A percentile compares a stretch with the other conserved stretches of the same genome.
Evolutionary conservation across 1,140 invertebrate genomes (phyloP).

Genomic region (Wiebesia pumilae): DNA sequence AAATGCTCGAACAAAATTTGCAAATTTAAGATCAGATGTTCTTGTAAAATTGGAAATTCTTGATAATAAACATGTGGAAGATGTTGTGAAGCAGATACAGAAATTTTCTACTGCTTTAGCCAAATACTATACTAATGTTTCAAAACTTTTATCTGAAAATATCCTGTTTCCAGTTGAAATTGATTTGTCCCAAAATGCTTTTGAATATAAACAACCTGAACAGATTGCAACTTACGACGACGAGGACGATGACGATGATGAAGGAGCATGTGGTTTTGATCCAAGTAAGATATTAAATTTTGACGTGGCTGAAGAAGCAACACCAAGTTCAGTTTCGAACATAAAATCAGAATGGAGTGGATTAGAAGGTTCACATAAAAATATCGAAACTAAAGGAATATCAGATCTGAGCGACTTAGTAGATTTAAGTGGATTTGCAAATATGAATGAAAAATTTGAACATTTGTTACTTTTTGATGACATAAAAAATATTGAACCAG

Average conservation of each 20-base stretch:
- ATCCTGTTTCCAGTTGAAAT: slow-evolving; percentile 97
- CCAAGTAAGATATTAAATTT: slow-evolving; percentile 59
- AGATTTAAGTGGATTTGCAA: slow-evolving; percentile 54
- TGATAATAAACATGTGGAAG: slow-evolving; percentile 98
- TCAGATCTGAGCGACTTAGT: slow-evolving; percentile 42
- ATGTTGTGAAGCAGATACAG: slow-evolving; percentile 89
- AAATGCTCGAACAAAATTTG: slow-evolving; percentile 93
- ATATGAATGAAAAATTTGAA: slow-evolving; percentile 56
- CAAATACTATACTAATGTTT: slow-evolving; percentile 81
- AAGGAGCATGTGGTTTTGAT: slow-evolving; percentile 59
- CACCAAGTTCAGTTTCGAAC: not conserved
- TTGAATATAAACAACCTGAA: slow-evolving; percentile 87
- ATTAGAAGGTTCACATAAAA: not conserved
- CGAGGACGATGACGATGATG: slow-evolving; percentile 70
- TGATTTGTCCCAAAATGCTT: slow-evolving; percentile 92
- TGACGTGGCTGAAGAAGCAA: slow-evolving; percentile 55
- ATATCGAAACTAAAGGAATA: not conserved
- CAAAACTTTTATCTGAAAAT: slow-evolving; percentile 83
- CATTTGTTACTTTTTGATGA: slow-evolving; percentile 36
- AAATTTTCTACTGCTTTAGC: slow-evolving; percentile 87
- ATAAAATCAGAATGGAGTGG: not conserved
- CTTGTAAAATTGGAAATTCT: slow-evolving; percentile 97
- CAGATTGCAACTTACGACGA: slow-evolving; percentile 69
- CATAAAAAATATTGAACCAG: not conserved
- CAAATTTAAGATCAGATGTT: slow-evolving; percentile 94